Evolutionary conservation across 2,113 vertebrate genomes (phyloP).

Genomic region (Micronycteris hirsuta): DNA sequence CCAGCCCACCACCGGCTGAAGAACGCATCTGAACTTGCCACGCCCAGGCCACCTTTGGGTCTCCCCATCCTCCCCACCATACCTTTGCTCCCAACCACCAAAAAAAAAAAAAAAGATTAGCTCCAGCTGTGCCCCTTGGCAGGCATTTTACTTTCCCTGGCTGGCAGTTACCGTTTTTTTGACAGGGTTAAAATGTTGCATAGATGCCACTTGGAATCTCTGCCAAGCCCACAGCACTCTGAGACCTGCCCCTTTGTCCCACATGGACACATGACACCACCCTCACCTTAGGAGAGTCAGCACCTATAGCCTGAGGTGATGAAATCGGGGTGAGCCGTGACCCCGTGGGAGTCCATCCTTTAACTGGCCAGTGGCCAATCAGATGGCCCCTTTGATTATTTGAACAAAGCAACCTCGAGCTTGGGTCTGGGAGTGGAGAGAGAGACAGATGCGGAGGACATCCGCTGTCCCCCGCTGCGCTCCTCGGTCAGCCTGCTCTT

Average conservation of each 20-base stretch:
- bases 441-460: background rate
- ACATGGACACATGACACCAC: background rate
- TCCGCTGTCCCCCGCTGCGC: rapidly evolving
- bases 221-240: background rate
- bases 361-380: background rate
- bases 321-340: background rate
- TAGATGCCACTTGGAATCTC: background rate
- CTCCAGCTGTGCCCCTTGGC: background rate
- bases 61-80: rapidly evolving
- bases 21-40: background rate
- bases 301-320: background rate
- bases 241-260: background rate
- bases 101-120: too few species aligned
- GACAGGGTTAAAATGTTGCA: background rate
- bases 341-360: background rate
- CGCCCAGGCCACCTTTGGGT: background rate
- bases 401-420: background rate
- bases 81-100: background rate
- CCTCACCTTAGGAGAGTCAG: background rate
- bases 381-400: background rate
- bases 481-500: background rate
- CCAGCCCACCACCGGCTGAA: background rate
- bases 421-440: background rate
- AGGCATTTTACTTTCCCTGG: background rate
- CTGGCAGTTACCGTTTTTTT: background rate